phyloP scores from a whole-genome alignment of 1,140 invertebrate species.

The Caerostris extrusa region DNA sequence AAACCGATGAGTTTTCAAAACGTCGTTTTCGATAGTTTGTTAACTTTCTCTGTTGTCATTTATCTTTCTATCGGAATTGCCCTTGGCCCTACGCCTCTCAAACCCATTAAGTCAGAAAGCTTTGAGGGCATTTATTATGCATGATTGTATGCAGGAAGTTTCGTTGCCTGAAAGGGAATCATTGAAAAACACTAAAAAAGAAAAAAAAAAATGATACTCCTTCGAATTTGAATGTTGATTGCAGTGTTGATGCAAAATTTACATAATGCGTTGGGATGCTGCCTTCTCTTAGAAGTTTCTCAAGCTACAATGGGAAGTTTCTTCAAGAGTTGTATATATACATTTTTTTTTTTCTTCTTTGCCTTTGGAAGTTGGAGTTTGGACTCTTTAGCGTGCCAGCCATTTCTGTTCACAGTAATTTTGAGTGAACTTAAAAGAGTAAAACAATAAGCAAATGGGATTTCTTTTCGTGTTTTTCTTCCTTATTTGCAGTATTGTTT shows the following conservation, averaged over 20 bases:
- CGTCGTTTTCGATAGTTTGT: constrained; percentile 34
- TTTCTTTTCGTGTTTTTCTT: background rate
- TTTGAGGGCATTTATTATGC: constrained; percentile 20
- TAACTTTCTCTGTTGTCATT: constrained; percentile 25
- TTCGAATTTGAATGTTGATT: constrained; percentile 58
- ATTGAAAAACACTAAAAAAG: constrained; percentile 34
- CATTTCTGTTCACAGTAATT: constrained; percentile 33
- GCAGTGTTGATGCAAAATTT: constrained; percentile 47
- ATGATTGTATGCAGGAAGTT: constrained; percentile 21
- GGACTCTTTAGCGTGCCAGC: background rate
- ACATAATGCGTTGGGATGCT: constrained; percentile 18
- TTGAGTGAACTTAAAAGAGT: background rate
- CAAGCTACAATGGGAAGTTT: background rate
- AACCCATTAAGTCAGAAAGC: constrained; percentile 41
- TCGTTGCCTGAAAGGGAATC: background rate
- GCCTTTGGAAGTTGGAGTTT: background rate
- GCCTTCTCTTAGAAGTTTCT: background rate
- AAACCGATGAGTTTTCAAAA: background rate
- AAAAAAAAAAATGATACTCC: background rate
- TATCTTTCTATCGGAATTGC: constrained; percentile 31
- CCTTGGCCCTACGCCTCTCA: background rate
- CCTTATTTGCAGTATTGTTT: background rate
- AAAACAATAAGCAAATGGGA: background rate
- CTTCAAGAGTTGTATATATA: background rate
- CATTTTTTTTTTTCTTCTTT: background rate